Conservation (phyloP, 2,888 invertebrate species). For the Dolomedes plantarius region DNA sequence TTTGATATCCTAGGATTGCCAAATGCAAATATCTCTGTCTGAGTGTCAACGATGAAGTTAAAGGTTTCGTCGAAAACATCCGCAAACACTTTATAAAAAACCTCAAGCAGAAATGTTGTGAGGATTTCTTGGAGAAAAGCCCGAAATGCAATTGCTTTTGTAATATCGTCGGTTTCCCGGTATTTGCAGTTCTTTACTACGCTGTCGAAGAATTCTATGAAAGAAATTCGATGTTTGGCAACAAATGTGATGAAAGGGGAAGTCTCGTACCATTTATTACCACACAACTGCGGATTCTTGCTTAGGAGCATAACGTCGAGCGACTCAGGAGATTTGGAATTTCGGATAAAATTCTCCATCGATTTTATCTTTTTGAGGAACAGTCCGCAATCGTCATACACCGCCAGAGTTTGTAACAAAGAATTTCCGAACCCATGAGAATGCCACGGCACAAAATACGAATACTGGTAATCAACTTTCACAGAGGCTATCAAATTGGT, state of each 20-base stretch:
- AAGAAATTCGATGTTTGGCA: not conserved
- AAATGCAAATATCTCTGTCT: no score
- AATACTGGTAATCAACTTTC: not conserved
- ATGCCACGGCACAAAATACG: not conserved
- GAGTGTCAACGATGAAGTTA: no score
- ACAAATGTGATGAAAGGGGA: no score
- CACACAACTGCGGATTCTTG: no score
- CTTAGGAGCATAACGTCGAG: no score
- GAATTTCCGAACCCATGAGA: not conserved
- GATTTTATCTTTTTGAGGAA: not conserved
- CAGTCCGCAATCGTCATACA: not conserved
- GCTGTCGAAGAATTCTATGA: not conserved
- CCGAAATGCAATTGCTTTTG: not conserved
- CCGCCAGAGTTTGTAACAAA: not conserved
- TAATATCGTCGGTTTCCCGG: not conserved
- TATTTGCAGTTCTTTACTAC: not conserved
- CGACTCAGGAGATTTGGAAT: no score
- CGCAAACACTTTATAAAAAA: not conserved
- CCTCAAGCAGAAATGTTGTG: not conserved
- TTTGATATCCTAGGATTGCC: no score
- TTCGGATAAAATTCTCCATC: not conserved
- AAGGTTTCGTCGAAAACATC: no score
- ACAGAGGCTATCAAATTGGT: not conserved
- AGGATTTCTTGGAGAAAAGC: not conserved
- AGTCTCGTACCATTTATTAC: not conserved